phyloP scores from a whole-genome alignment of 2,113 vertebrate species.

The Upupa epops region DNA sequence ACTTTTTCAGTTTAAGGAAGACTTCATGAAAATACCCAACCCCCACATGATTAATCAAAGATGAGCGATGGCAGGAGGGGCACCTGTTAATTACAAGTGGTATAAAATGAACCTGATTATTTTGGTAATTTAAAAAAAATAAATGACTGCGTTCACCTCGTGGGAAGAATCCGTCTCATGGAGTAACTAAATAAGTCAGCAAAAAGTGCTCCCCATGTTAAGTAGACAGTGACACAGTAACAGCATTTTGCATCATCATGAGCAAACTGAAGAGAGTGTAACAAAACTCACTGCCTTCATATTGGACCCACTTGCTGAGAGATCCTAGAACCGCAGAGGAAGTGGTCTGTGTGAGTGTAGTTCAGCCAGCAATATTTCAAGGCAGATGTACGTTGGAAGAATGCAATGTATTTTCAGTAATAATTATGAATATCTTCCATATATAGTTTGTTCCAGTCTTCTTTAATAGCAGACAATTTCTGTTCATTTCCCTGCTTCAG shows the following conservation, averaged over 20 bases:
- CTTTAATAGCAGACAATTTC: background rate
- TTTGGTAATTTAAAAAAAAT: background rate
- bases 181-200: background rate
- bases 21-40: background rate
- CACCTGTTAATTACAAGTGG: background rate
- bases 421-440: background rate
- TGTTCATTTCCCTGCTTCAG: background rate
- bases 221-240: background rate
- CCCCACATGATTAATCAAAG: background rate
- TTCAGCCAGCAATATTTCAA: background rate
- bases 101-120: background rate
- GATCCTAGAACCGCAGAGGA: background rate
- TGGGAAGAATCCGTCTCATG: background rate
- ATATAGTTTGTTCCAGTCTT: background rate
- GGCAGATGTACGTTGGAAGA: background rate
- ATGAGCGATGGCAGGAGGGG: background rate
- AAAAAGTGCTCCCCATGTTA: background rate
- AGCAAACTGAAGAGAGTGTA: background rate
- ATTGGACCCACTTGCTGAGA: background rate
- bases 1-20: background rate
- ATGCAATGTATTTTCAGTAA: background rate
- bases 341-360: background rate
- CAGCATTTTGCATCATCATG: background rate
- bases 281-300: background rate
- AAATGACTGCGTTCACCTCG: background rate